Evolutionary conservation across 1,140 invertebrate species (phyloP), one percentile per base, ranked within the genome.

Genomic region (Drosophila sucinea): DNA sequence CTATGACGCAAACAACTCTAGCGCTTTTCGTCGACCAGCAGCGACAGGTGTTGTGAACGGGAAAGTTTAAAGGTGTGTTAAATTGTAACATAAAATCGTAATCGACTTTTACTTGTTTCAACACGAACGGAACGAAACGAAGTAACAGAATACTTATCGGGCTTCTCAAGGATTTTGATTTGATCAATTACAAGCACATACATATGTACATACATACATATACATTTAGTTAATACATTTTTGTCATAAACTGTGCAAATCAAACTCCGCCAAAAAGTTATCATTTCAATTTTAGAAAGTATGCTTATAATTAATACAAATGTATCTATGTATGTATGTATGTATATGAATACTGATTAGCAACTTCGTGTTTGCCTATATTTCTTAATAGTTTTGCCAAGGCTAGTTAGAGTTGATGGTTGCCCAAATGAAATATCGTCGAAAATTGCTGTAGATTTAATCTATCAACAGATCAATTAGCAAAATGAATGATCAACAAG

Each of bases 1-100:
- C 56, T 35, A 58, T 58, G 56, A 58, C 32, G 56, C 56, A 23
- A 58, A 58, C 56, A 32, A 35, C 56, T 58, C 23, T 58, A 35
- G 56, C 56, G 33, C 56, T 58, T 58, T 35, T 35, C 56, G 56
- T 51, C 44, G 29, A 38, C 62, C 35, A 11, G 7, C 29, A 65
- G 69, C 66, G 66, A 33, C 76, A 78, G 76, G 71, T 77, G 75
- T 70, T 70, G 44, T 51, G 51, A 67, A 63, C 57, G 58, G 60
- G 54, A 67, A 60, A 60, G 60, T 63, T 61, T 33, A 72, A 73
- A 77, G 60, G 47, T 63, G 63, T 60, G 33, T 66, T 65, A 65
- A 29, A 64, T 40, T 30, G n/a, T 64, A 29, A 64, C 35, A 60
- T 11, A 54, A 35, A 65, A 47, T 60, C 35, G 56, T 38, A 57